Evolutionary conservation across 2,113 vertebrate genomes (phyloP).

Genomic region (Podarcis muralis): DNA sequence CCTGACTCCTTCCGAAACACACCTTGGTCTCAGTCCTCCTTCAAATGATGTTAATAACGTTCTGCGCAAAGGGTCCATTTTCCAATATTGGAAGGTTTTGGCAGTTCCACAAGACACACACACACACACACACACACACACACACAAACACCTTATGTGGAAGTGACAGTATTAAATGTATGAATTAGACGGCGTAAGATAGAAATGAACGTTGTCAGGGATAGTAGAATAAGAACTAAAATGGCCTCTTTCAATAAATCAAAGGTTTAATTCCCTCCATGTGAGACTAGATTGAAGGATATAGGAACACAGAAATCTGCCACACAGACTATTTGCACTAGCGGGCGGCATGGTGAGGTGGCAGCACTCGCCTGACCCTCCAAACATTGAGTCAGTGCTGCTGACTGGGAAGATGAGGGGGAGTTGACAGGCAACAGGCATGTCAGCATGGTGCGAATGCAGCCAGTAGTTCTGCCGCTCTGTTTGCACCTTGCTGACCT

Average conservation of each 20-base stretch:
- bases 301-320: not conserved
- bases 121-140: no score
- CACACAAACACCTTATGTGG: no score
- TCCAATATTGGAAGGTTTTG: conserved; percentile 37
- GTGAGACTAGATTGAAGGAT: not conserved
- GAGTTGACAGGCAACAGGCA: no score
- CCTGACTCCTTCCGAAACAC: conserved; percentile 32
- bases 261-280: not conserved
- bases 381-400: no score
- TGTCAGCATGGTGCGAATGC: no score
- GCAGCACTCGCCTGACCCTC: no score
- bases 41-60: not conserved
- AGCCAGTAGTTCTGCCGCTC: not conserved
- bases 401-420: no score
- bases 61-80: conserved; percentile 42
- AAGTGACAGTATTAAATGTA: not conserved
- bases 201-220: not conserved
- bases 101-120: not conserved
- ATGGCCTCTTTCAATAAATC: not conserved
- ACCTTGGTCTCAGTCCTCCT: not conserved
- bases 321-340: not conserved
- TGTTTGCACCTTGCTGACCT: not conserved
- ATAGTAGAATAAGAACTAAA: not conserved
- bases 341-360: not conserved
- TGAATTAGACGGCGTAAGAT: not conserved